Conservation (phyloP, 2,797 vertebrate species). For the Eulemur mongoz region DNA sequence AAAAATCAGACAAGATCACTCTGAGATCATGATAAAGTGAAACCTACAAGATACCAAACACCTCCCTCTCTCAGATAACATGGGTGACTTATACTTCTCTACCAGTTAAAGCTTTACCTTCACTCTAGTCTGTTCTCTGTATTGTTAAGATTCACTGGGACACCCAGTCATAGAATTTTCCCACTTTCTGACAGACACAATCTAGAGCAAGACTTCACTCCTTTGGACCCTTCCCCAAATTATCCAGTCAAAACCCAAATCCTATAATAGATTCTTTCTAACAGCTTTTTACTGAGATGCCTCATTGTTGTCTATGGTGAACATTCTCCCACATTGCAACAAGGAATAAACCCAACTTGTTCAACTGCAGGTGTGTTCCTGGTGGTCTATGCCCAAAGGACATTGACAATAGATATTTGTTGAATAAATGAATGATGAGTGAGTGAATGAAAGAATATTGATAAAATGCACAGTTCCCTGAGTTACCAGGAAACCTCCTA, state of each 20-base stretch:
- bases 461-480: neutral
- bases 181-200: neutral
- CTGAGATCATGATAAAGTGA: neutral
- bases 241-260: neutral
- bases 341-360: neutral
- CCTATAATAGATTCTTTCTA: neutral
- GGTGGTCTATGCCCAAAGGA: neutral
- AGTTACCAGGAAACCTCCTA: neutral
- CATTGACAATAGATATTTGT: no score
- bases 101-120: neutral
- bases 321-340: neutral
- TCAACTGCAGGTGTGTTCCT: neutral
- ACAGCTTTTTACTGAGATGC: neutral
- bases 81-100: neutral
- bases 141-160: neutral
- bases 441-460: neutral
- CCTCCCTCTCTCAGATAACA: neutral
- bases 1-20: neutral
- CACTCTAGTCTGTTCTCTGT: neutral
- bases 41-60: neutral
- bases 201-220: neutral
- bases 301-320: neutral
- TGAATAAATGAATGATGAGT: neutral
- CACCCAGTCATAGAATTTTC: neutral
- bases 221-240: neutral